Percentiles rank a stretch among this genome's conserved stretches.
Conservation (phyloP, 2,888 invertebrate species). For the Ophonus ardosiacus region DNA sequence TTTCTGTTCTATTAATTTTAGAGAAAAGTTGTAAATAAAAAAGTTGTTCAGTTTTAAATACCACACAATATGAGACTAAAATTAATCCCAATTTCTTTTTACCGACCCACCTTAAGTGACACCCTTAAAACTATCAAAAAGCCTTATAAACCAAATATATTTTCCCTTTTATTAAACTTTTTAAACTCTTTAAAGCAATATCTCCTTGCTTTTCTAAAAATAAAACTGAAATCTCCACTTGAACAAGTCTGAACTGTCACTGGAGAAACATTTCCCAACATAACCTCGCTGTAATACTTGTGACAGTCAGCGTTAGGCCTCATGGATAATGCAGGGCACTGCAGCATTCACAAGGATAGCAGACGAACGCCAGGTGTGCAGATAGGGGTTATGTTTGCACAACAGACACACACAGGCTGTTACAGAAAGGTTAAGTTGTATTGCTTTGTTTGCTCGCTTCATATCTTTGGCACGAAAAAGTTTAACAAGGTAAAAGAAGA, state of each 20-base stretch:
- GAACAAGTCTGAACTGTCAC: slow-evolving; percentile 5
- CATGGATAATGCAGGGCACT: slow-evolving; percentile 7
- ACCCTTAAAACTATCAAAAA: not conserved
- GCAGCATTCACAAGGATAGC: not conserved
- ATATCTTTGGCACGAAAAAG: not conserved
- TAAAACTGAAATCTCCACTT: not conserved
- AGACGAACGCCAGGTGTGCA: not conserved
- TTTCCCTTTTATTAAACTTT: not conserved
- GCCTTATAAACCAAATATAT: not conserved
- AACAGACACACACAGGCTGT: not conserved
- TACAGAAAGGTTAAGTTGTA: not conserved
- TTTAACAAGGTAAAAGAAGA: not conserved
- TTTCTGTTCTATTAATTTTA: no score
- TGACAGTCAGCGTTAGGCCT: not conserved
- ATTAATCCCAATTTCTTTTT: no score
- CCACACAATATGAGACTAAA: no score
- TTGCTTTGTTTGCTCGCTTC: not conserved
- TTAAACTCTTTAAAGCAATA: not conserved
- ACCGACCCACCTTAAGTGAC: not conserved
- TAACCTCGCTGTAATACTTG: not conserved
- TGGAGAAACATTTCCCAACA: not conserved
- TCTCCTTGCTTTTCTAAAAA: not conserved
- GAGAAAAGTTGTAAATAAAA: no score
- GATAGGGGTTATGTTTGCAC: not conserved
- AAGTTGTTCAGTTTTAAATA: no score